phyloP scores from a whole-genome alignment of 2,888 invertebrate species.

The Rhodophaea formosa region DNA sequence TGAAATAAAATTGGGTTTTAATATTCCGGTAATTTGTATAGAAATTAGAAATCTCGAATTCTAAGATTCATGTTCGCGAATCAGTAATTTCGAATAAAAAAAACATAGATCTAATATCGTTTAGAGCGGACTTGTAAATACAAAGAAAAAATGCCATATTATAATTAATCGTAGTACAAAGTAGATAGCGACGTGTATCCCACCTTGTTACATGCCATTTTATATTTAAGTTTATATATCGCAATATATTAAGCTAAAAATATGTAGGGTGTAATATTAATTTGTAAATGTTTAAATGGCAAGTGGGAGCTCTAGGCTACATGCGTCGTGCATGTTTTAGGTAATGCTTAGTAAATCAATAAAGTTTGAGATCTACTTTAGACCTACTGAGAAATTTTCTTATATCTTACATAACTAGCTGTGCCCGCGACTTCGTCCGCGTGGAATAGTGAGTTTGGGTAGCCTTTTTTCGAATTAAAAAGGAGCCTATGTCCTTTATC shows the following conservation, averaged over 20 bases:
- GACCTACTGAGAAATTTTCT: too few relatives aligned
- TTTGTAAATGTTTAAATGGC: too few relatives aligned
- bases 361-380: too few relatives aligned
- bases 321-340: too few relatives aligned
- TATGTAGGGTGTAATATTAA: not conserved
- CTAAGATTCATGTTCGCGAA: not conserved
- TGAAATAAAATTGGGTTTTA: not conserved
- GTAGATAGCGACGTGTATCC: constrained; percentile 37
- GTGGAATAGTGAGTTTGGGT: too few relatives aligned
- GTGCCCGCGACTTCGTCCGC: too few relatives aligned
- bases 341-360: too few relatives aligned
- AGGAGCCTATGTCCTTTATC: too few relatives aligned
- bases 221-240: constrained; percentile 32
- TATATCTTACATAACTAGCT: too few relatives aligned
- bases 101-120: constrained; percentile 18
- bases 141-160: constrained; percentile 53
- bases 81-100: constrained; percentile 5
- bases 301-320: too few relatives aligned
- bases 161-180: constrained; percentile 53
- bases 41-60: not conserved
- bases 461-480: too few relatives aligned
- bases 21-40: not conserved
- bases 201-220: constrained; percentile 44
- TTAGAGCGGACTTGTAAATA: constrained; percentile 32
- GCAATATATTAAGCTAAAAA: constrained; percentile 26